Conservation (phyloP, 2,797 vertebrate genomes). For the Odontamblyopus lacepedii region DNA sequence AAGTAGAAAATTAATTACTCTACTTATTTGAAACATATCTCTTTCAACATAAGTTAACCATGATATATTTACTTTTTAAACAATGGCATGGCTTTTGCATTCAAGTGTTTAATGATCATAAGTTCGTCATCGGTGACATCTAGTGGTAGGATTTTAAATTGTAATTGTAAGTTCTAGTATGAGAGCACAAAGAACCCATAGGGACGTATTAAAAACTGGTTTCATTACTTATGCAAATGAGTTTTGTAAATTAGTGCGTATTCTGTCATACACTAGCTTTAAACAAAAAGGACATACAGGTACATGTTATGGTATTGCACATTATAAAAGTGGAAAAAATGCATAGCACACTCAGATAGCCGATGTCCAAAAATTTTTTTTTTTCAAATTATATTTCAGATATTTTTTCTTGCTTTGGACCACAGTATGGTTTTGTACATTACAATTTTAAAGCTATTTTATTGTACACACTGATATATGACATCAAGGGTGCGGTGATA, state of each 20-base stretch:
- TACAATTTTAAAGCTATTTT: neutral
- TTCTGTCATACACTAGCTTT: too few relatives aligned
- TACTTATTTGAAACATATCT: neutral
- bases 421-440: too few relatives aligned
- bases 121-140: neutral
- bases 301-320: too few relatives aligned
- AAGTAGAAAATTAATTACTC: slow-evolving; percentile 40
- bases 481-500: neutral
- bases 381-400: too few relatives aligned
- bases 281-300: too few relatives aligned
- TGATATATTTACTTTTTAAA: neutral
- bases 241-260: neutral
- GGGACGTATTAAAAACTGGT: neutral
- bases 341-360: too few relatives aligned
- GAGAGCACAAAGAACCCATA: neutral
- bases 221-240: neutral
- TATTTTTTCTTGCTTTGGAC: too few relatives aligned
- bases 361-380: too few relatives aligned
- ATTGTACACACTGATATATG: neutral
- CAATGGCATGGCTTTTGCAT: neutral
- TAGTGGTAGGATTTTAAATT: neutral
- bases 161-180: neutral
- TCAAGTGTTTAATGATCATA: neutral
- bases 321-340: neutral
- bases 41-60: neutral